These are phyloP conservation scores for Orthonevra nobilis DNA, from an alignment of 2,888 invertebrate species.

Conservation along the genomic window DNA sequence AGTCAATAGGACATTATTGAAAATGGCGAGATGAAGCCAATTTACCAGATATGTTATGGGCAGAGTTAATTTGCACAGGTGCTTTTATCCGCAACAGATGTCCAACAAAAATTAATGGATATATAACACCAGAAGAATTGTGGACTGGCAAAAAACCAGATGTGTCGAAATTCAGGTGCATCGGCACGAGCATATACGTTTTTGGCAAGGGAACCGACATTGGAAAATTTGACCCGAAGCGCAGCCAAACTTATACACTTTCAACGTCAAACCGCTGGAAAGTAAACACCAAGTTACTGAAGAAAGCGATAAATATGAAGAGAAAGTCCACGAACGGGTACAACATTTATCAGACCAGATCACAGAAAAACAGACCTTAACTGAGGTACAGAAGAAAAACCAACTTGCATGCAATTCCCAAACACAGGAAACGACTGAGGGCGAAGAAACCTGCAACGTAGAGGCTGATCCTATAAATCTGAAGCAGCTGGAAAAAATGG, in stretches of 20 bases:
- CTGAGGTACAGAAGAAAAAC: too few relatives aligned
- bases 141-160: constrained; percentile 22
- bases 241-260: too few relatives aligned
- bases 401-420: too few relatives aligned
- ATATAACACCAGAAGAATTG: constrained; percentile 18
- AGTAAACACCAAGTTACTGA: too few relatives aligned
- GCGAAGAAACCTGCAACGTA: too few relatives aligned
- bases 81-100: constrained; percentile 33
- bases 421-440: not conserved
- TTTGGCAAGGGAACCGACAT: constrained; percentile 10
- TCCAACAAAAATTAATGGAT: constrained; percentile 11
- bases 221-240: too few relatives aligned
- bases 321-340: too few relatives aligned
- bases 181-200: not conserved
- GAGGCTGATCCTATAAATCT: not conserved
- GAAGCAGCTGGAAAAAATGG: constrained; percentile 16
- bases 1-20: constrained; percentile 1
- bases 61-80: constrained; percentile 16
- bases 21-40: constrained; percentile 22
- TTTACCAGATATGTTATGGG: constrained; percentile 18
- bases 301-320: too few relatives aligned
- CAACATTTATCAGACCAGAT: too few relatives aligned
- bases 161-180: constrained; percentile 1
- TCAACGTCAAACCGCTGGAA: too few relatives aligned
- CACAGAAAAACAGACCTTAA: too few relatives aligned